Conservation (phyloP, 2,888 invertebrate species). For the Hermaeophaga mercurialis region DNA sequence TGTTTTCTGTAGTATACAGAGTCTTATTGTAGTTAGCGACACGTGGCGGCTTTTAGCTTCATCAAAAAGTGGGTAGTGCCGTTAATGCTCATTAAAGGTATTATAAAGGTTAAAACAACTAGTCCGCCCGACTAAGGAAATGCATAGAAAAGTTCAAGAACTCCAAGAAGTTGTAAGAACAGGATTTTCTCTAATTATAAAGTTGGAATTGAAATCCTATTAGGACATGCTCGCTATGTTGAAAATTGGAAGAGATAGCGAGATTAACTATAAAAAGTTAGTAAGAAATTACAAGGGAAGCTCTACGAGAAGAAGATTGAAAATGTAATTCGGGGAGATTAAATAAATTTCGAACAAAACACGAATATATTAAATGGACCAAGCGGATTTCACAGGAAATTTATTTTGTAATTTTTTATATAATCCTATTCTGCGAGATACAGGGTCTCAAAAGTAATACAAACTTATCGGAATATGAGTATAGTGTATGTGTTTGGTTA, state of each 20-base stretch:
- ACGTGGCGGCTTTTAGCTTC: too few relatives aligned
- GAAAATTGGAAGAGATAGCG: slow-evolving; percentile 20
- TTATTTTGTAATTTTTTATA: too few relatives aligned
- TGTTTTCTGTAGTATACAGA: too few relatives aligned
- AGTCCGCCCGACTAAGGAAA: background rate
- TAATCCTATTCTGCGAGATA: too few relatives aligned
- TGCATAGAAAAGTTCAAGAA: slow-evolving; percentile 19
- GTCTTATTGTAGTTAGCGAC: too few relatives aligned
- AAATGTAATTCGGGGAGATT: slow-evolving; percentile 14
- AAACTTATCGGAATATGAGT: too few relatives aligned
- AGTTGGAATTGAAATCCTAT: slow-evolving; percentile 29
- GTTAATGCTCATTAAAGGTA: slow-evolving; percentile 7
- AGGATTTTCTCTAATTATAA: slow-evolving; percentile 27
- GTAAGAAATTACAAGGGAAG: slow-evolving; percentile 19
- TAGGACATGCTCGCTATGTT: slow-evolving; percentile 21
- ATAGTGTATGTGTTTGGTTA: too few relatives aligned
- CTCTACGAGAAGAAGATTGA: slow-evolving; percentile 3
- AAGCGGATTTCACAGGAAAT: too few relatives aligned
- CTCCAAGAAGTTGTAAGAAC: slow-evolving; percentile 22
- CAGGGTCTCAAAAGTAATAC: too few relatives aligned
- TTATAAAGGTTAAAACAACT: slow-evolving; percentile 4
- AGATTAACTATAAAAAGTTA: slow-evolving; percentile 24
- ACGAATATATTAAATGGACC: too few relatives aligned
- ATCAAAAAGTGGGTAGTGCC: too few relatives aligned
- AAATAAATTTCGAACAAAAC: too few relatives aligned